Conservation (phyloP, 2,113 vertebrate species). For the Butorides virescens region DNA sequence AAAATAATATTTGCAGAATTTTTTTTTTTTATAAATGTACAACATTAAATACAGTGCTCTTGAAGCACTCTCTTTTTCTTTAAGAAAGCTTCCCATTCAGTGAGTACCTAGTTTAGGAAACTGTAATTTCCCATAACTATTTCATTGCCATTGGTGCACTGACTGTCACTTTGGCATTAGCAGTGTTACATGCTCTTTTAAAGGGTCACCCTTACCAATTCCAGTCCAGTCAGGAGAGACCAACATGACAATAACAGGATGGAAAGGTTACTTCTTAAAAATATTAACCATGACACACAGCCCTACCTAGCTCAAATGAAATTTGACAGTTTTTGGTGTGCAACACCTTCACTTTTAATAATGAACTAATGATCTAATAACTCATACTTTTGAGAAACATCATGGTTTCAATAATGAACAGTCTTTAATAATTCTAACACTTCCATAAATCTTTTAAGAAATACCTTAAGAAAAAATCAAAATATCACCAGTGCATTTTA, state of each 20-base stretch:
- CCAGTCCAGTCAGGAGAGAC: background rate
- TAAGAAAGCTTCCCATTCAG: background rate
- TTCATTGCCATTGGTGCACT: background rate
- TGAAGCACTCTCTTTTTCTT: background rate
- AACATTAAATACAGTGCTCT: background rate
- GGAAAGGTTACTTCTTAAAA: background rate
- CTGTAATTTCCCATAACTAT: background rate
- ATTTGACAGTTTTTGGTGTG: background rate
- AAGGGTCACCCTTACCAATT: background rate
- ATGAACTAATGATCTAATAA: background rate
- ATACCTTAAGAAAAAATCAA: background rate
- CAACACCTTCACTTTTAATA: background rate
- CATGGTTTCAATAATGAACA: background rate
- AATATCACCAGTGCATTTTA: background rate
- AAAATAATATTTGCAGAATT: background rate
- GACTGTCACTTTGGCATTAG: background rate
- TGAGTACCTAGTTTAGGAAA: background rate
- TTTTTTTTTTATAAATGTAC: background rate
- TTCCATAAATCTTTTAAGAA: background rate
- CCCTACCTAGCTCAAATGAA: background rate
- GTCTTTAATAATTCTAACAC: background rate
- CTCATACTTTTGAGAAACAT: background rate
- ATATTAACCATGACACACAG: background rate
- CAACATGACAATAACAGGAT: background rate
- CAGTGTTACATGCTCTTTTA: background rate